Evolutionary conservation across 1,140 invertebrate species (phyloP), one percentile per base, ranked within the genome.

Genomic region (Nixonia krombeini): DNA sequence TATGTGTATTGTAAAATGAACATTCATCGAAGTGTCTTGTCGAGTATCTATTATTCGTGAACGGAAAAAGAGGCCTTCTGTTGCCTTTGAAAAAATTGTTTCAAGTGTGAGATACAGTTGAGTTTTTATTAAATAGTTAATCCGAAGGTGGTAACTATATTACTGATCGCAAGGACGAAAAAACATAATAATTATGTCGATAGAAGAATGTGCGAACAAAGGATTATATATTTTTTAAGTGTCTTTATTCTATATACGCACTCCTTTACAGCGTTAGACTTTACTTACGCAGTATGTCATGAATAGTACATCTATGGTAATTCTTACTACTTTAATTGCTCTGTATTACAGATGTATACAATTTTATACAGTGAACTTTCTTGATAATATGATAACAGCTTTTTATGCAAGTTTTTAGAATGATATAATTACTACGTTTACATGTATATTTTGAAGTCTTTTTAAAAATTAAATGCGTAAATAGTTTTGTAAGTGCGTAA

Each of bases 221-320:
- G 35, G 17, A 17, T 38, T 44, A 23, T 65, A 53, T 25, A 25
- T 18, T 40, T 38, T n/a, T 57, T 40, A 57, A 57, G 61, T 64
- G 53, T 47, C 41, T 50, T 41, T 40, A 31, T 35, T 15, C 33
- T 35, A 10, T 35, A 1, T 16, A n/a, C n/a, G 13, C 10, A 35
- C 8, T 35, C 3, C 33, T 35, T 35, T 35, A 35, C 10, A 35
- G 33, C 13, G 33, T 35, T 12, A 3, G 28, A n/a, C n/a, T n/a
- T n/a, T n/a, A n/a, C n/a, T n/a, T 29, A 29, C 8, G 6, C 9
- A 29, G 9, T 29, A 29, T 2, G 9, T 29, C 26, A 29, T 8
- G n/a, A 29, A 29, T 8, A 33, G 10, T 33, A 10, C 13, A 10
- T 33, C n/a, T 33, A 33, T 33, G 31, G 31, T 33, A 33, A 33